Conservation (phyloP, 2,113 vertebrate genomes). For the Perca schrenkii region DNA sequence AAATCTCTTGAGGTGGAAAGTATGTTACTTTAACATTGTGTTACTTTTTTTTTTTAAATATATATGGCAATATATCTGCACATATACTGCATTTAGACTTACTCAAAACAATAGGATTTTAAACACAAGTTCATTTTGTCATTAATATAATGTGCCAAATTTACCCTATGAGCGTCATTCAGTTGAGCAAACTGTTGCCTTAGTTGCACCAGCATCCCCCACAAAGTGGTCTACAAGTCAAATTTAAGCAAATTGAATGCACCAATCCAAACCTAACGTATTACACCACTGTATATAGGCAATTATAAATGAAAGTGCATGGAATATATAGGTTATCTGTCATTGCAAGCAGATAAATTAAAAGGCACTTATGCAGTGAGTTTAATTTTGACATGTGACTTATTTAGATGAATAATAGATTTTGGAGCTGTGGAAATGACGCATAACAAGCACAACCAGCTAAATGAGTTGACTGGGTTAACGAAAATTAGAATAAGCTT, state of each 20-base stretch:
- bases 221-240: not conserved
- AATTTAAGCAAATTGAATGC: not conserved
- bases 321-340: not conserved
- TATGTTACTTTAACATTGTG: not conserved
- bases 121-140: not conserved
- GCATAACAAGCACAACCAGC: not conserved
- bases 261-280: not conserved
- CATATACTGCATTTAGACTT: not conserved
- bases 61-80: not conserved
- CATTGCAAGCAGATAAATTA: not conserved
- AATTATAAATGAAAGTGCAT: not conserved
- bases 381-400: not conserved
- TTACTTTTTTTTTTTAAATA: too few relatives aligned
- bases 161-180: not conserved
- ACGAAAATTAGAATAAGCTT: too few relatives aligned
- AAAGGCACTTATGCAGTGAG: not conserved
- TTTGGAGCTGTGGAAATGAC: not conserved
- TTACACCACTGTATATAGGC: not conserved
- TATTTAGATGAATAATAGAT: not conserved
- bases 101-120: too few relatives aligned
- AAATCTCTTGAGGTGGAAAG: not conserved
- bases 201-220: not conserved
- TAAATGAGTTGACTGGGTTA: too few relatives aligned
- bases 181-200: too few relatives aligned
- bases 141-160: not conserved